phyloP scores from a whole-genome alignment of 2,888 invertebrate genomes.

The Diadromus collaris region DNA sequence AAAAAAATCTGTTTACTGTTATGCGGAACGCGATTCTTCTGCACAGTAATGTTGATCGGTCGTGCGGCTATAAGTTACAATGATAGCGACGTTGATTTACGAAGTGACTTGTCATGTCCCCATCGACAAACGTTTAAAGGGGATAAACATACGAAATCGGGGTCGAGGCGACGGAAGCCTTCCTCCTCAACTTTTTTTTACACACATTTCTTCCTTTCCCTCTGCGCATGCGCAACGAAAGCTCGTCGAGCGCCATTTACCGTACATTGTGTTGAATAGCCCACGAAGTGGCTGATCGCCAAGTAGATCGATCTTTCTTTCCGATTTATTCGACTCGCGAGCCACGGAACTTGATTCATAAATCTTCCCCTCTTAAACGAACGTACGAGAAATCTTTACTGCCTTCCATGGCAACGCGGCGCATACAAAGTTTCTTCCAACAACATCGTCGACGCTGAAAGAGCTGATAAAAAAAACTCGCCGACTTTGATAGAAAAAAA shows the following conservation, averaged over 20 bases:
- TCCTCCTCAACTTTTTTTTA: not conserved
- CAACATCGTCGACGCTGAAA: not conserved
- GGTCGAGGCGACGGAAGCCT: slow-evolving; percentile 19
- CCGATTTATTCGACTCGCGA: not conserved
- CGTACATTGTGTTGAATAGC: slow-evolving; percentile 18
- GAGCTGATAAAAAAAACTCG: not conserved
- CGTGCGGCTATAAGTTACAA: slow-evolving; percentile 6
- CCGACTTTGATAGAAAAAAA: not conserved
- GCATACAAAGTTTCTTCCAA: slow-evolving; percentile 1
- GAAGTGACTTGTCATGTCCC: slow-evolving; percentile 28
- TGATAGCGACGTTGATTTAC: slow-evolving; percentile 40
- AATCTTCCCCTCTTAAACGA: slow-evolving; percentile 10
- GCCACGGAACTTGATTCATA: not conserved
- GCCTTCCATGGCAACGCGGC: not conserved
- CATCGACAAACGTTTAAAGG: slow-evolving; percentile 4
- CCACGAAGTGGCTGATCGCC: slow-evolving; percentile 19
- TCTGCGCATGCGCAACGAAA: not conserved
- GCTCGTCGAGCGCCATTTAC: not conserved
- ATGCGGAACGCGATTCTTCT: not conserved
- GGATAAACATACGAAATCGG: slow-evolving; percentile 28
- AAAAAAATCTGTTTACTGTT: not conserved
- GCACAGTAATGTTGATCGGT: slow-evolving; percentile 5
- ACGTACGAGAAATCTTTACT: not conserved
- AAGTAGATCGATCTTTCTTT: slow-evolving; percentile 32
- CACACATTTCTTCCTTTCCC: not conserved